Conservation (phyloP, 2,797 vertebrate species). For the Avahi laniger region DNA sequence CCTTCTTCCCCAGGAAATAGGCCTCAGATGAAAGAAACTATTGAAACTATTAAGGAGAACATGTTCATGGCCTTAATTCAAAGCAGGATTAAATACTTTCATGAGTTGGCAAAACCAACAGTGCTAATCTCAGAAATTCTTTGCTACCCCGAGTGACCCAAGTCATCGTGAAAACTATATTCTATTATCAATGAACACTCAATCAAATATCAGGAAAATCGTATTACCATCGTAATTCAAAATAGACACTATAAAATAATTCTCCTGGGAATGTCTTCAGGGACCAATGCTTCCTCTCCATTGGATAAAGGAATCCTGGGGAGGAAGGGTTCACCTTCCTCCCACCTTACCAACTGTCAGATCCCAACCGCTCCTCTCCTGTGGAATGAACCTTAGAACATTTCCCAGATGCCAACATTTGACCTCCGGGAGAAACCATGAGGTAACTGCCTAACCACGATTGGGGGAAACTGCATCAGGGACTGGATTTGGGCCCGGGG, state of each 20-base stretch:
- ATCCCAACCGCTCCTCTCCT: neutral
- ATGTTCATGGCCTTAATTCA: neutral
- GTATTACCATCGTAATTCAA: neutral
- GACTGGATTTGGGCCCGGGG: neutral
- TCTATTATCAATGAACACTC: neutral
- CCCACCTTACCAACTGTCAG: neutral
- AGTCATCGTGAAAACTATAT: conserved; percentile 8
- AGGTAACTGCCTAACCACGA: neutral
- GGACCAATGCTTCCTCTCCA: neutral
- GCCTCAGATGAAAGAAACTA: neutral
- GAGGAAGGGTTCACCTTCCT: neutral
- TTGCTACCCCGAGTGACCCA: neutral
- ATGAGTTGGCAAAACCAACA: neutral
- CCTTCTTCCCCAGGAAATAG: neutral
- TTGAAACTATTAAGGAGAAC: neutral
- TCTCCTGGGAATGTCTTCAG: neutral
- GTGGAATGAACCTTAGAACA: neutral
- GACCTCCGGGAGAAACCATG: neutral
- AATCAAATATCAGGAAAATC: neutral
- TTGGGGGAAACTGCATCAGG: neutral
- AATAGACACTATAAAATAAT: neutral
- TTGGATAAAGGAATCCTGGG: neutral
- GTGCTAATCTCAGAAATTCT: conserved; percentile 28
- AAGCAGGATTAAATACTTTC: conserved; percentile 38
- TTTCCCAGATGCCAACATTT: neutral